phyloP scores from a whole-genome alignment of 1,140 invertebrate species.

The Drosophila bipectinata region DNA sequence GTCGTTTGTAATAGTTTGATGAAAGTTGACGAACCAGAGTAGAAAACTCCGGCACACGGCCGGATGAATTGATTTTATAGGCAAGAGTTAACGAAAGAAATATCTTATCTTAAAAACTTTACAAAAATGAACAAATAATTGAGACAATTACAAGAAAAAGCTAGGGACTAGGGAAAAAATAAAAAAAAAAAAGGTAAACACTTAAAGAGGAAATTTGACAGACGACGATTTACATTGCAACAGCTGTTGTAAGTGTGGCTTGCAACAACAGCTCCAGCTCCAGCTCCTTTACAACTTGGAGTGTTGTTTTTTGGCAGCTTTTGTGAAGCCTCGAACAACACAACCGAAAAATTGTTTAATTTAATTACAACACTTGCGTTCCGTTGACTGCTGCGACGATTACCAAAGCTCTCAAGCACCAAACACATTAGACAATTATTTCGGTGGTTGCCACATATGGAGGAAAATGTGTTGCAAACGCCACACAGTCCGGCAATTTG shows the following conservation, averaged over 20 bases:
- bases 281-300: slow-evolving; percentile 46
- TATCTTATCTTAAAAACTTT: too few species aligned
- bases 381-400: slow-evolving; percentile 77
- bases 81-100: too few species aligned
- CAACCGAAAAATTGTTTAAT: slow-evolving; percentile 75
- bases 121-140: slow-evolving; percentile 27
- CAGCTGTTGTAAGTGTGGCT: slow-evolving; percentile 47
- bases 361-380: slow-evolving; percentile 80
- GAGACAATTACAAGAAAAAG: slow-evolving; percentile 46
- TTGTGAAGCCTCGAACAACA: slow-evolving; percentile 54
- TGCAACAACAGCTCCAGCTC: not conserved
- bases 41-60: not conserved
- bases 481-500: slow-evolving; percentile 33
- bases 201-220: slow-evolving; percentile 54
- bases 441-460: slow-evolving; percentile 69
- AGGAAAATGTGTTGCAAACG: slow-evolving; percentile 70
- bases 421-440: slow-evolving; percentile 75
- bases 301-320: slow-evolving; percentile 51
- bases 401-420: slow-evolving; percentile 63
- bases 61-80: not conserved
- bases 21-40: not conserved
- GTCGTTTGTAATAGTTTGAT: slow-evolving; percentile 17
- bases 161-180: slow-evolving; percentile 4
- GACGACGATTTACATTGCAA: slow-evolving; percentile 70
- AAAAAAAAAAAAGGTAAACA: slow-evolving; percentile 4